Evolutionary conservation across 2,888 invertebrate species (phyloP).

Genomic region (Yponomeuta sedellus): DNA sequence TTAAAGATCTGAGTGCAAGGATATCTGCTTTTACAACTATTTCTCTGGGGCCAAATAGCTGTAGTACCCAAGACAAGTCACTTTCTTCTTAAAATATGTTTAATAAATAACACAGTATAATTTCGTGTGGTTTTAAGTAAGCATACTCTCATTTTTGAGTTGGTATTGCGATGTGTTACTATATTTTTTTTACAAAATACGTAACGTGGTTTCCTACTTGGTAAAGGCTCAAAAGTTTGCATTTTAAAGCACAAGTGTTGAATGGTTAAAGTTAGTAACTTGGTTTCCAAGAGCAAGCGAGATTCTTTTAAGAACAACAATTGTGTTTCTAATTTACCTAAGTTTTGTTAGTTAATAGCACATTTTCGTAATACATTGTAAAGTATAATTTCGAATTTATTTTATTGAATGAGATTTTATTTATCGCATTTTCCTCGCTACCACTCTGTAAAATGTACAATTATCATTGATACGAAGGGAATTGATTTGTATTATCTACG

Average conservation of each 20-base stretch:
- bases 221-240: constrained; percentile 2
- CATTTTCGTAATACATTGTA: constrained; percentile 31
- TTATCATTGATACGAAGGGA: constrained; percentile 35
- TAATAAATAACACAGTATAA: constrained; percentile 15
- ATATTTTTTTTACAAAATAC: background rate
- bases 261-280: background rate
- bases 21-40: constrained; percentile 54
- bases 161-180: background rate
- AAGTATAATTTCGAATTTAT: constrained; percentile 10
- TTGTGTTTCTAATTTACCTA: constrained; percentile 30
- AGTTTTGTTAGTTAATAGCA: constrained; percentile 44
- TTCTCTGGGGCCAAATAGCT: constrained; percentile 73
- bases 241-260: background rate
- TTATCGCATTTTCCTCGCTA: background rate
- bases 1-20: constrained; percentile 31
- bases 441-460: constrained; percentile 39
- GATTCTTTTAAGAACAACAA: background rate
- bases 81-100: constrained; percentile 28
- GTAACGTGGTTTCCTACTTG: background rate
- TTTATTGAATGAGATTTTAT: constrained; percentile 12
- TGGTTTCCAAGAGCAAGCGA: background rate
- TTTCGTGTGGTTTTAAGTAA: constrained; percentile 15
- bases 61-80: constrained; percentile 70
- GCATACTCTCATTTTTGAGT: constrained; percentile 11
- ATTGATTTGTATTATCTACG: constrained; percentile 45